Base-by-base conservation (phyloP, 2,797 vertebrate species). In the Sitta carolinensis region DNA sequence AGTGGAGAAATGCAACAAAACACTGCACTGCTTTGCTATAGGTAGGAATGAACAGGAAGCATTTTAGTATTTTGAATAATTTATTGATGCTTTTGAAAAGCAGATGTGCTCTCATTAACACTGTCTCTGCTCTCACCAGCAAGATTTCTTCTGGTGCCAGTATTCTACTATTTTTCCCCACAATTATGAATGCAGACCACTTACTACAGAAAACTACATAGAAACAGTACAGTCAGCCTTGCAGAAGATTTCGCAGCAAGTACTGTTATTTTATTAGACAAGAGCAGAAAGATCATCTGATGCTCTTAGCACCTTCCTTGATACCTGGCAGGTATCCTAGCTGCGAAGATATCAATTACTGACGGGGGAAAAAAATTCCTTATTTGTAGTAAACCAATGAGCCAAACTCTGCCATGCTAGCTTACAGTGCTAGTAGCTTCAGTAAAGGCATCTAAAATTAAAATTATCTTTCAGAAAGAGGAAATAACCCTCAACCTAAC, bases 21-120 rank as follows among this genome's bases (percentile, higher is more conserved):
- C 34, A 61, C 29, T 36, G 38, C 66, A 48, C 19, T 94, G 38
- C 50, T 95, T 61, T 80, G 38, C 75, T 83, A 73, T 70, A 95
- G 69, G 83, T 90, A 81, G 70, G 48, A 93, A 76, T 10, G 48
- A 93, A 90, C 69, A 88, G 83, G 82, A 96, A 95, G 45, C 83
- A 73, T 93, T 90, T 94, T 42, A 93, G 43, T 84, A 90, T 86
- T 96, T 86, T 95, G 85, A 96, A 96, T 93, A 95, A 94, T 90
- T 96, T 91, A 95, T 94, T 38, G 79, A 72, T 82, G 90, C 54
- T 93, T 92, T 90, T 68, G 85, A 94, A 94, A 90, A 89, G 55
- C 91, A 93, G 67, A 96, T 93, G 69, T 85, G 75, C 73, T 90
- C 78, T 96, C 82, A 95, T 94, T 95, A 94, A 92, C 68, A 85